Evolutionary conservation across 2,113 vertebrate genomes (phyloP).

Genomic region (Erinaceus europaeus): DNA sequence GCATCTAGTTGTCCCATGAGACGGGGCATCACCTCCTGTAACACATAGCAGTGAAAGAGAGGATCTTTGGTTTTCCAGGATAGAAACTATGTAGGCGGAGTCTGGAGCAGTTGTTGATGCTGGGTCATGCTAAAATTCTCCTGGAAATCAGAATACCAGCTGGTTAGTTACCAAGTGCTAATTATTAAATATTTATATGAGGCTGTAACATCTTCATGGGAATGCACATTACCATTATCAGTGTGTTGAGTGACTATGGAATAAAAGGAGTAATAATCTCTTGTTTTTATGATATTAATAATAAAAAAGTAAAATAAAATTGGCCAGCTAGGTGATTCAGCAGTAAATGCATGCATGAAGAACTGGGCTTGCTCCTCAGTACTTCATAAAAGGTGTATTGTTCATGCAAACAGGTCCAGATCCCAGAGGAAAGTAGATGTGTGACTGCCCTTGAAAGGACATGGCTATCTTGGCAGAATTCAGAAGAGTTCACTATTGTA

Average conservation of each 20-base stretch:
- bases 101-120: not conserved
- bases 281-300: not conserved
- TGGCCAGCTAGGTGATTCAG: no score
- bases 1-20: not conserved
- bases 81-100: not conserved
- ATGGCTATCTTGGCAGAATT: not conserved
- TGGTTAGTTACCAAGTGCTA: not conserved
- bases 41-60: not conserved
- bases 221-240: not conserved
- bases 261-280: not conserved
- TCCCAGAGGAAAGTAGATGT: not conserved
- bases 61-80: not conserved
- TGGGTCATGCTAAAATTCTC: not conserved
- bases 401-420: not conserved
- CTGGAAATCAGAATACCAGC: no score
- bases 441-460: not conserved
- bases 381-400: no score
- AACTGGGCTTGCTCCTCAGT: no score
- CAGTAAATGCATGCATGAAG: no score
- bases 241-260: not conserved
- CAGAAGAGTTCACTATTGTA: fast-evolving
- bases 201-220: not conserved
- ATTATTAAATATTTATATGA: not conserved
- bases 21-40: no score
- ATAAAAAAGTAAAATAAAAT: no score